phyloP scores from a whole-genome alignment of 2,888 invertebrate species.

The Tryphoninae sp. region DNA sequence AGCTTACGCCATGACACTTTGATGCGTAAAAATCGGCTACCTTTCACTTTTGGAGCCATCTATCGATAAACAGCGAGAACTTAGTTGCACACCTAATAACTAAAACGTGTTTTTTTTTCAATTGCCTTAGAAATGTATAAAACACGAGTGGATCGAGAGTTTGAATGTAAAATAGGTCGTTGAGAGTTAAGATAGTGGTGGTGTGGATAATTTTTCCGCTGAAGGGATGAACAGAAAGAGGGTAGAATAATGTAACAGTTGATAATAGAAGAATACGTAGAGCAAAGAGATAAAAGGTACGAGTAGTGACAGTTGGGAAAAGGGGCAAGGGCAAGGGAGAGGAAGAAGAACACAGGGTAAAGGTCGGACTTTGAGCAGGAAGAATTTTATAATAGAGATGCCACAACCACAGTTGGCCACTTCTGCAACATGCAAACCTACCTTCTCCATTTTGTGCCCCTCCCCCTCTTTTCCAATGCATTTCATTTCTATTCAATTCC shows the following conservation, averaged over 20 bases:
- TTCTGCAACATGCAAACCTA: conserved; percentile 51
- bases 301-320: conserved; percentile 6
- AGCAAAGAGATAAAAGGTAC: not conserved
- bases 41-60: too few species aligned
- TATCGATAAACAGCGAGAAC: too few species aligned
- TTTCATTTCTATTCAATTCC: conserved; percentile 38
- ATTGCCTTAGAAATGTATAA: too few species aligned
- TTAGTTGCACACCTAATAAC: too few species aligned
- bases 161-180: too few species aligned
- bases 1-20: too few species aligned
- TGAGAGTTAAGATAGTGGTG: too few species aligned
- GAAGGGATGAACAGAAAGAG: not conserved
- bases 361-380: conserved; percentile 59
- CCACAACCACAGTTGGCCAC: conserved; percentile 74
- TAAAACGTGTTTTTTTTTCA: not conserved
- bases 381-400: conserved; percentile 74
- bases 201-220: too few species aligned
- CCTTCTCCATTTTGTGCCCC: conserved; percentile 26
- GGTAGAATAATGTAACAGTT: conserved; percentile 3
- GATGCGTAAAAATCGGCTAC: too few species aligned
- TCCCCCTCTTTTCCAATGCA: not conserved
- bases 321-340: conserved; percentile 44
- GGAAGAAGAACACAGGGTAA: conserved; percentile 25
- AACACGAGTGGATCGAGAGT: too few species aligned
- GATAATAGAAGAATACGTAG: not conserved